Base-by-base conservation (phyloP, 2,888 invertebrate species). In the Amaurobius ferox region DNA sequence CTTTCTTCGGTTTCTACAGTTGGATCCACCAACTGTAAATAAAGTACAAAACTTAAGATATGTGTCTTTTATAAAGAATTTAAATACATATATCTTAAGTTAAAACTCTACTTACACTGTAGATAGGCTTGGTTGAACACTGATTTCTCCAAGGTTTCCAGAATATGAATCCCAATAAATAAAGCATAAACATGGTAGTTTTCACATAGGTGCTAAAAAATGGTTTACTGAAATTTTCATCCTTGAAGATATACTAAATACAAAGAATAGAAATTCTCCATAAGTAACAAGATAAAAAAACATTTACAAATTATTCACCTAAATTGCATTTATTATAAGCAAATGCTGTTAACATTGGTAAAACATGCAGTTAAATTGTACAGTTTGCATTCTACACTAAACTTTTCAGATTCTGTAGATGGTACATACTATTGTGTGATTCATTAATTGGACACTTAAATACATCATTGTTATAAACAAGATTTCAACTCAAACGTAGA, bases 181-280 rank as follows among this genome's bases (percentile, higher is more conserved):
- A 99, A 88, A 98, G 92, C 85, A 96, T 95, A 90, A 99, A 96
- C 94, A 98, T 94, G 44, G 97, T 97, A 81, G 97, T 97, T 92
- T 98, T 97, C 87, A 98, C 93, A 92, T 98, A 99, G 26, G 98
- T 97, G 90, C 95, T 96, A 92, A 99, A 97, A 92, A 98, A 98
- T 71, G 99, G 98, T 91, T 98, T 97, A 90, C 97, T 95, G 91
- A 95, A 96, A 86, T 95, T 94, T 91, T 96, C 95, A 92, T 96
- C 95, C 78, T 91, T 90, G 89, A 92, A 93, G 19, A 93, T 90
- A 87, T 91, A 92, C 91, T 91, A 76, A 76, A 66, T 9, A 30
- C 19, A 39, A 71, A 77, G 23, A 0, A 81, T 68, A 62, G n/a
- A 26, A n/a, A n/a, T n/a, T n/a, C n/a, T n/a, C n/a, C n/a, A n/a